Evolutionary conservation across 2,888 invertebrate species (phyloP).

Genomic region (Halictus quadricinctus): DNA sequence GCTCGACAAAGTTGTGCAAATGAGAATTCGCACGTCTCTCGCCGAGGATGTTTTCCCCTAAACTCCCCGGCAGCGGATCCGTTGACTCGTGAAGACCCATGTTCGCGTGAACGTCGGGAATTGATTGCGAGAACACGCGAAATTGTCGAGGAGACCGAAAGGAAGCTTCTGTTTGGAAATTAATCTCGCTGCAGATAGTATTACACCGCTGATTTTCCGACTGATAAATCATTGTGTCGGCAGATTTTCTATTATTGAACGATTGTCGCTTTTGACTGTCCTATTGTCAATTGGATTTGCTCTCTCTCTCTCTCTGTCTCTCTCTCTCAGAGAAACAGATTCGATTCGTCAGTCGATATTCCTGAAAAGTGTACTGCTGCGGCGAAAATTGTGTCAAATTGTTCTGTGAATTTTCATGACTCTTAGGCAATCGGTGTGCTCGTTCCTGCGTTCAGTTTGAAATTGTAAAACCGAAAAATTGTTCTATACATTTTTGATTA

Average conservation of each 20-base stretch:
- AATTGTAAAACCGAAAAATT: not conserved
- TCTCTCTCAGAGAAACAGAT: not conserved
- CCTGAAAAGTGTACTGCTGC: not conserved
- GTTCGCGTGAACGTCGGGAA: slow-evolving; percentile 1
- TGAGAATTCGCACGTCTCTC: not conserved
- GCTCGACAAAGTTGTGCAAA: not conserved
- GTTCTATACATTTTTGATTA: not conserved
- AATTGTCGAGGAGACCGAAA: slow-evolving; percentile 1
- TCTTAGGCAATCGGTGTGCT: not conserved
- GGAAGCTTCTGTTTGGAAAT: not conserved
- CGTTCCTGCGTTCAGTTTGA: not conserved
- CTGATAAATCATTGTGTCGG: not conserved
- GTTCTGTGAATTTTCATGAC: not conserved
- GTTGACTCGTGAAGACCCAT: not conserved
- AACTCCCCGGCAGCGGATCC: not conserved
- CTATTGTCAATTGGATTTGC: no score
- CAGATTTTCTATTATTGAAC: not conserved
- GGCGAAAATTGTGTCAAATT: not conserved
- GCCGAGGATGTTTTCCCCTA: slow-evolving; percentile 2
- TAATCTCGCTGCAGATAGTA: not conserved
- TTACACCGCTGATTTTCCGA: not conserved
- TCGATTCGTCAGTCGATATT: no score
- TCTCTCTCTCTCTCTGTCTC: no score
- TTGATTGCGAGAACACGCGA: not conserved
- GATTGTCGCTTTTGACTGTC: not conserved